Evolutionary conservation across 1,140 invertebrate species (phyloP).

Genomic region (Nautilus pompilius): DNA sequence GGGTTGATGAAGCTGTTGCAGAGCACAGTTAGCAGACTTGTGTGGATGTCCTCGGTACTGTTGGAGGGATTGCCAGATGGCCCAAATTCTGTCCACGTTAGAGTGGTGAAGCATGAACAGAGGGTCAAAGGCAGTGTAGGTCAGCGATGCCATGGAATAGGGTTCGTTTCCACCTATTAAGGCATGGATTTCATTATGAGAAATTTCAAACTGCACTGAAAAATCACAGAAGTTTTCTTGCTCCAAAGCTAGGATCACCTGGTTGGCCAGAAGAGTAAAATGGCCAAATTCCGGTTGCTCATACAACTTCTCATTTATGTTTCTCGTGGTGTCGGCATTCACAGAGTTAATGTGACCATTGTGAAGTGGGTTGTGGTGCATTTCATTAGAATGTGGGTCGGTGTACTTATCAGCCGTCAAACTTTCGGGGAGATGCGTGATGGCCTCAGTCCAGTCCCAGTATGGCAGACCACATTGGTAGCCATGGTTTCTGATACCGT

Average conservation of each 20-base stretch:
- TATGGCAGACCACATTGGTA: constrained; percentile 4
- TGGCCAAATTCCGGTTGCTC: constrained; percentile 10
- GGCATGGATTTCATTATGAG: constrained; percentile 23
- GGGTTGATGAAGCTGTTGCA: constrained; percentile 8
- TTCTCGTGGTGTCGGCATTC: not conserved
- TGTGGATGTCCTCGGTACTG: constrained; percentile 17
- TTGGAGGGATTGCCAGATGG: constrained; percentile 28
- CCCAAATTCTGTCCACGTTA: constrained; percentile 25
- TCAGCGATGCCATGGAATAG: constrained; percentile 23
- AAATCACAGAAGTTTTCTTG: constrained; percentile 24
- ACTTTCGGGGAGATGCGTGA: not conserved
- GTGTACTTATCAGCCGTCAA: not conserved
- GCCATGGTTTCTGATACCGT: constrained; percentile 9
- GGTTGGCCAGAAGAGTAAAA: constrained; percentile 9
- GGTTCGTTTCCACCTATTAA: constrained; percentile 15
- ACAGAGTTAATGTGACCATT: not conserved
- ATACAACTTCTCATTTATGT: not conserved
- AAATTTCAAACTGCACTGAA: constrained; percentile 21
- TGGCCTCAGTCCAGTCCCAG: constrained; percentile 4
- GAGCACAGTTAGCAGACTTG: constrained; percentile 23
- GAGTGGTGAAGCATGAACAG: constrained; percentile 17
- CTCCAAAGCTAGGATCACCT: constrained; percentile 20
- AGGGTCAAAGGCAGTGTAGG: constrained; percentile 19
- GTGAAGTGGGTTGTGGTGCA: constrained; percentile 1
- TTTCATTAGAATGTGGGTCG: not conserved